These are phyloP conservation scores for Hesperia comma DNA, from an alignment of 2,888 invertebrate genomes.

Conservation along the genomic window DNA sequence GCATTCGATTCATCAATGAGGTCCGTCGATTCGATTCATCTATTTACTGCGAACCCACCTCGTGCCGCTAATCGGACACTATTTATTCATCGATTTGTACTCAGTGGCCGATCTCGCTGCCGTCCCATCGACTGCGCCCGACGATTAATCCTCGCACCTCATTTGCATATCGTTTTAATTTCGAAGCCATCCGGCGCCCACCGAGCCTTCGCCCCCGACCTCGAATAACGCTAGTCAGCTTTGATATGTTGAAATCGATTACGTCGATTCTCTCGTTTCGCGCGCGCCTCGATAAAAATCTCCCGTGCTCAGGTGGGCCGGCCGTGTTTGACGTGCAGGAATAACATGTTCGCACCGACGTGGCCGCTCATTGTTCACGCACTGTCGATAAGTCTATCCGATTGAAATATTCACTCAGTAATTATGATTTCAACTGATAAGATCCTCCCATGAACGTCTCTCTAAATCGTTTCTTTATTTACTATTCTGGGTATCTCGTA, in stretches of 20 bases:
- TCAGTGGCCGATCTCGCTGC: constrained; percentile 70
- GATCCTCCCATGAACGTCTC: constrained; percentile 60
- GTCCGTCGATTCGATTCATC: constrained; percentile 61
- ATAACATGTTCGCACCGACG: constrained; percentile 68
- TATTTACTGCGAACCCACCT: constrained; percentile 68
- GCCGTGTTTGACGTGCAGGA: constrained; percentile 66
- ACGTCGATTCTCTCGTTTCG: constrained; percentile 68
- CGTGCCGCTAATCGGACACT: constrained; percentile 71
- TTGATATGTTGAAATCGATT: constrained; percentile 77
- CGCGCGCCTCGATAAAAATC: constrained; percentile 65
- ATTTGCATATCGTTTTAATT: constrained; percentile 82
- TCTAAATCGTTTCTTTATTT: constrained; percentile 15
- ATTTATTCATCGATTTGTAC: constrained; percentile 80
- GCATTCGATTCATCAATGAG: constrained; percentile 66
- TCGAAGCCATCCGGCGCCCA: constrained; percentile 79
- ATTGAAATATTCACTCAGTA: constrained; percentile 79
- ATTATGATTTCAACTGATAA: constrained; percentile 77
- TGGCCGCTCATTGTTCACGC: constrained; percentile 74
- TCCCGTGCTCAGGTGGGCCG: constrained; percentile 64
- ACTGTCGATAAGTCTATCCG: constrained; percentile 70
- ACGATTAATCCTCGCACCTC: constrained; percentile 73
- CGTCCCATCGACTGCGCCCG: constrained; percentile 72
- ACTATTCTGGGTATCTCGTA: neutral
- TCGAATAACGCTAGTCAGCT: constrained; percentile 72
- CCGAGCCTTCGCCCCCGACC: constrained; percentile 69